Base-by-base conservation (phyloP, 2,888 invertebrate species). In the Pycnomerus fuliginosus region DNA sequence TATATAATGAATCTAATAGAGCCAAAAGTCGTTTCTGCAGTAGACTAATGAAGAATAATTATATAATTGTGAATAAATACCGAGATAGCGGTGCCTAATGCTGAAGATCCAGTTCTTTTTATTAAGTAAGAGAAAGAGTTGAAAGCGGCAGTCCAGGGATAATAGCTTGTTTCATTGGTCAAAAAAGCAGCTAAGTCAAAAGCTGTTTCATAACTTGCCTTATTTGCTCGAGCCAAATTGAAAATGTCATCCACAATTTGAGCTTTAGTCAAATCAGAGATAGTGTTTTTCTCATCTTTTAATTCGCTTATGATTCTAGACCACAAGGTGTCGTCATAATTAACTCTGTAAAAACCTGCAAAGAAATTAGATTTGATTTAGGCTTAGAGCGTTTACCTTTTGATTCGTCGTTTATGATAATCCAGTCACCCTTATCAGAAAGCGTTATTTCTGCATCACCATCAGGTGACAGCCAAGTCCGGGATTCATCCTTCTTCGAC, bases 171-270 rank as follows among this genome's bases (percentile, higher is more conserved):
- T 65, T 87, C 87, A 11, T 76, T 71, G 34, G 73, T 69, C 45
- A 93, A 73, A 72, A 89, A 92, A 1, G 77, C 74, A 0, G 85
- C 73, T 12, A 87, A 76, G 11, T 76, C 73, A 31, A 92, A 74
- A 0, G 84, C 80, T 11, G 77, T 68, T 0, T 70, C 67, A 59
- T 86, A 86, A 1, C 32, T 49, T 4, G 49, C 20, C 16, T 38
- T 33, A 1, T 80, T 80, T 39, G 80, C 77, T 37, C 78, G 72
- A 2, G 84, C 84, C 37, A 84, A 68, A 51, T 79, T 80, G 48
- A 83, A 78, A 2, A 83, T 73, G 65, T 94, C 93, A 55, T 89
- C 87, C 0, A 92, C 70, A 3, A 84, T 60, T 44, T 90, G 86
- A 0, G 87, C 90, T 27, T 91, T 77, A 68, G 87, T 90, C 4